Conservation (phyloP, 2,113 vertebrate species). For the Telmatochromis sp. region DNA sequence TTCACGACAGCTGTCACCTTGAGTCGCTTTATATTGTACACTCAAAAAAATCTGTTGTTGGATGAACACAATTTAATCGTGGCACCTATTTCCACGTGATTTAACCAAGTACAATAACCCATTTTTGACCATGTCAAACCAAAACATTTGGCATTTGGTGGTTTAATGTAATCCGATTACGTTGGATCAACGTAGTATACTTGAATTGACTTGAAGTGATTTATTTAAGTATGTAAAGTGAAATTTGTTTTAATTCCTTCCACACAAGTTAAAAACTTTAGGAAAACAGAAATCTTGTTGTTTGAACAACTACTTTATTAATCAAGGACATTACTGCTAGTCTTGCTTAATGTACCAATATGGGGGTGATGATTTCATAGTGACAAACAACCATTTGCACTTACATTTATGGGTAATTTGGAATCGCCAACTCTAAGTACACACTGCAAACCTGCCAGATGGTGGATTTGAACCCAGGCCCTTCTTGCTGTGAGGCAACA, state of each 20-base stretch:
- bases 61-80: neutral
- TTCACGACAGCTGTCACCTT: neutral
- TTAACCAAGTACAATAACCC: neutral
- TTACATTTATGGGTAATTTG: neutral
- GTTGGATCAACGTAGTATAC: neutral
- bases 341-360: neutral
- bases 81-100: neutral
- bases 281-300: neutral
- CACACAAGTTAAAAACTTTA: neutral
- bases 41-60: neutral
- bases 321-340: neutral
- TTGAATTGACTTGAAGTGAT: neutral
- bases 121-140: neutral
- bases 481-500: neutral
- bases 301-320: neutral
- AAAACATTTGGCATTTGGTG: neutral
- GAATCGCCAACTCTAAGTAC: rapidly evolving
- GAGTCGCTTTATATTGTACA: neutral
- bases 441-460: neutral
- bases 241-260: neutral
- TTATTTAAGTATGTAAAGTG: neutral
- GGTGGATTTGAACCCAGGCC: neutral
- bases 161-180: neutral
- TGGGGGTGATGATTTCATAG: neutral
- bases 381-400: neutral